Conservation (phyloP, 1,140 invertebrate genomes). For the Drosophila sucinea region DNA sequence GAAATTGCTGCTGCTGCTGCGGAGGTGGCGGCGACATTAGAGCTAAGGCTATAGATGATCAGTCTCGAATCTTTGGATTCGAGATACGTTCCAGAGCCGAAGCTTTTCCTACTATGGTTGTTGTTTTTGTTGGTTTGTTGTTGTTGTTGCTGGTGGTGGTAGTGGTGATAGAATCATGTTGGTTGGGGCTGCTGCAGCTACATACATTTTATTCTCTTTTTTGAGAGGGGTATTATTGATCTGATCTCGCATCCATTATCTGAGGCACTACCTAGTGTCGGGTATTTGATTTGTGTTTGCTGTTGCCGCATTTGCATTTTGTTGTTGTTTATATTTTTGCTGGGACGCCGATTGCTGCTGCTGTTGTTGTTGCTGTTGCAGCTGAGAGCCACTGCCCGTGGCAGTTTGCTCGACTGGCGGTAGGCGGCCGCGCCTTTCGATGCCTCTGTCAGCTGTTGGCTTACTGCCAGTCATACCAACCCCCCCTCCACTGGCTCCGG, state of each 20-base stretch:
- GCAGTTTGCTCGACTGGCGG: conserved; percentile 65
- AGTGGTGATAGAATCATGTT: conserved; percentile 46
- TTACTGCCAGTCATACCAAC: conserved; percentile 60
- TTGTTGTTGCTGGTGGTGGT: conserved; percentile 42
- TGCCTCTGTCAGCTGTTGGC: conserved; percentile 77
- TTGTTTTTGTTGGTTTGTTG: conserved; percentile 54
- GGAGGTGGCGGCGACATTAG: conserved; percentile 42
- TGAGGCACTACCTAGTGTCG: conserved; percentile 83
- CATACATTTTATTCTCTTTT: conserved; percentile 47
- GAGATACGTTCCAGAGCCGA: conserved; percentile 41
- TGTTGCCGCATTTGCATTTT: conserved; percentile 62
- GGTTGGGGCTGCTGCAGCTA: conserved; percentile 63
- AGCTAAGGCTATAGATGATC: conserved; percentile 53
- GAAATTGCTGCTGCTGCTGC: conserved; percentile 77
- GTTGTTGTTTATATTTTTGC: conserved; percentile 76
- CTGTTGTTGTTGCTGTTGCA: conserved; percentile 54
- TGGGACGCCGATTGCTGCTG: conserved; percentile 57
- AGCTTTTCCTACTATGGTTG: conserved; percentile 57
- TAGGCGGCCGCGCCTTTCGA: conserved; percentile 73
- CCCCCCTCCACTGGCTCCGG: conserved; percentile 35
- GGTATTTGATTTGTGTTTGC: conserved; percentile 82
- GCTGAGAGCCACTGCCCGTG: conserved; percentile 62
- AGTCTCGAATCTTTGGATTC: conserved; percentile 20
- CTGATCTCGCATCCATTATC: conserved; percentile 39
- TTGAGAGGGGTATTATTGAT: conserved; percentile 40